Evolutionary conservation across 1,140 invertebrate genomes (phyloP), one percentile per base, ranked within the genome.

Genomic region (Pseudobourletiella spinata): DNA sequence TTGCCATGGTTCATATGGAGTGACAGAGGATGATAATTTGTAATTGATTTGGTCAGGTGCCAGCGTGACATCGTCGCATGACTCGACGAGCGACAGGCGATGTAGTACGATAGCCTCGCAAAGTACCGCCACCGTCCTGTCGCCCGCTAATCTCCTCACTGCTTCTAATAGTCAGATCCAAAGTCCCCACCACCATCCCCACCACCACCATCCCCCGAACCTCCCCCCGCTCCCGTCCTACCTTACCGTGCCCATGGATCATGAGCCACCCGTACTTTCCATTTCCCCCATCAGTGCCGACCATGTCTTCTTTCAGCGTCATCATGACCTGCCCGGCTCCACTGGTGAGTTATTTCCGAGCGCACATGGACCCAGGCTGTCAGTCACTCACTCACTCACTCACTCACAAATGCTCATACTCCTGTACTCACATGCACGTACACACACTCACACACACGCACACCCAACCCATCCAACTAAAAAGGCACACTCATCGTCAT

Each of bases 31-130:
- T 35, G 32, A 29, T 39, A 39, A 55, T 55, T 55, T 32, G 29
- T 55, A 35, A 35, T 32, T 18, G 22, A 55, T 18, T 55, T 48
- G 42, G 61, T 46, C 56, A 70, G 69, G 69, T 64, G 62, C 66
- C 50, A 70, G 57, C 68, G 67, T 63, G 69, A 70, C 52, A 66
- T 74, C 51, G 67, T 74, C 39, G 66, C 73, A 39, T 68, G 71
- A 46, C 64, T 70, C 56, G 18, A 63, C 51, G 72, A 73, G 60
- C 70, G 73, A 26, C n/a, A 65, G 28, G 55, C 65, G 65, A 20
- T 60, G 61, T 50, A 61, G 55, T 35, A 69, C 68, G 15, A 69
- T 72, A 51, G 58, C 69, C 20, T 65, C 71, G 26, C 71, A 68
- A 55, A 72, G 70, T 48, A 70, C 72, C 22, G 71, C 73, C 60